These are phyloP conservation scores for Psilopogon haemacephalus DNA, from an alignment of 2,113 vertebrate genomes.

Conservation along the genomic window DNA sequence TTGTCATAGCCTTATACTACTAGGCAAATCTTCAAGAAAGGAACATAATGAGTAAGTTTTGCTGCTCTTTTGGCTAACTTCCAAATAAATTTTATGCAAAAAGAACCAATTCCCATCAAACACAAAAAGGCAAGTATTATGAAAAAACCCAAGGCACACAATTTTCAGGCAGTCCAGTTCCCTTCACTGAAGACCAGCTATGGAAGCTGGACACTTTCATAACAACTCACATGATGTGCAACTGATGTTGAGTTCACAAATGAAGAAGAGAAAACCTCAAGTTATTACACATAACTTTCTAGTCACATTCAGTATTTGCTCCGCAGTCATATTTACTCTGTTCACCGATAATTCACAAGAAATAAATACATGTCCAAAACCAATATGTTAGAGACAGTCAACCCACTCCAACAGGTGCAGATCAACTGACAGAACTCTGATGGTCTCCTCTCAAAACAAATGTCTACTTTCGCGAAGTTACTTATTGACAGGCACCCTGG, in stretches of 20 bases:
- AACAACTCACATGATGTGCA: neutral
- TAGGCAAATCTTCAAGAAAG: neutral
- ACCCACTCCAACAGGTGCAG: neutral
- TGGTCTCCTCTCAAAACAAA: neutral
- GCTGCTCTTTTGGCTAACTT: neutral
- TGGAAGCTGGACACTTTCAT: neutral
- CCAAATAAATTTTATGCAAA: neutral
- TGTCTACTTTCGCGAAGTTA: neutral
- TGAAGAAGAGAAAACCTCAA: neutral
- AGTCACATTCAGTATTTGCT: neutral
- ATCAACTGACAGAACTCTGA: neutral
- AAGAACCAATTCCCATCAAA: neutral
- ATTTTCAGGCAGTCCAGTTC: neutral
- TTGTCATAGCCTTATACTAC: neutral
- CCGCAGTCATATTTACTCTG: neutral
- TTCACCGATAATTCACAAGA: neutral
- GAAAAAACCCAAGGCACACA: neutral
- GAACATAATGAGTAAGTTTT: neutral
- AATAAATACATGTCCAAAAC: neutral
- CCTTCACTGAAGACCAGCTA: neutral
- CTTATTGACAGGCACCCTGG: neutral
- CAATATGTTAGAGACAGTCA: neutral
- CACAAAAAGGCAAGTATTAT: neutral
- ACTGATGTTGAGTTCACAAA: neutral
- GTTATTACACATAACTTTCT: neutral